Evolutionary conservation across 2,113 vertebrate genomes (phyloP).

Genomic region (Atrichornis clamosus): DNA sequence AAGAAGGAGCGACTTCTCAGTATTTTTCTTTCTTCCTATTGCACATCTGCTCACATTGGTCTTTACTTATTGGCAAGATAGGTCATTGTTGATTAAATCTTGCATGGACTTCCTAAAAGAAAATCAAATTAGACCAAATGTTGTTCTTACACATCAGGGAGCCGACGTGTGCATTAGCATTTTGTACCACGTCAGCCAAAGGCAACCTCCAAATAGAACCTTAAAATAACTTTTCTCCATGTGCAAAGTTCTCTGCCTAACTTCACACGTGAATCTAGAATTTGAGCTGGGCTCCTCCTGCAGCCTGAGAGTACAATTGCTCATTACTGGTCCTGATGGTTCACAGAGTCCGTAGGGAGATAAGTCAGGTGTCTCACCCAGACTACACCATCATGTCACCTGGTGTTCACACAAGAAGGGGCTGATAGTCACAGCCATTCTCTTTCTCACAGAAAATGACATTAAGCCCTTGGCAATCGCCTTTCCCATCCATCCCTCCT

Average conservation of each 20-base stretch:
- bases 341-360: background rate
- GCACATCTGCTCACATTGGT: background rate
- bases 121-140: background rate
- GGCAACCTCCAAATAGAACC: background rate
- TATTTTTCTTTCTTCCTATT: background rate
- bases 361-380: background rate
- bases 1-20: background rate
- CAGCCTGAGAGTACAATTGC: fast-evolving
- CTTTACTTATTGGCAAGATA: background rate
- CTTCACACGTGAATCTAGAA: background rate
- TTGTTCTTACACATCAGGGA: background rate
- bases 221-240: background rate
- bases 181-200: background rate
- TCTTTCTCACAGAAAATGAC: background rate
- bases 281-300: background rate
- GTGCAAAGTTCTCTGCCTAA: background rate
- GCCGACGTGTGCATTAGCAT: fast-evolving
- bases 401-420: background rate
- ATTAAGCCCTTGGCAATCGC: background rate
- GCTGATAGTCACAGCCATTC: background rate
- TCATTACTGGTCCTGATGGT: background rate
- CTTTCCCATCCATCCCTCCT: background rate
- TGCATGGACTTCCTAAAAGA: background rate
- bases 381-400: background rate
- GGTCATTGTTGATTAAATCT: background rate